Conservation (phyloP, 2,888 invertebrate species). For the Xanthostigma xanthostigma region DNA sequence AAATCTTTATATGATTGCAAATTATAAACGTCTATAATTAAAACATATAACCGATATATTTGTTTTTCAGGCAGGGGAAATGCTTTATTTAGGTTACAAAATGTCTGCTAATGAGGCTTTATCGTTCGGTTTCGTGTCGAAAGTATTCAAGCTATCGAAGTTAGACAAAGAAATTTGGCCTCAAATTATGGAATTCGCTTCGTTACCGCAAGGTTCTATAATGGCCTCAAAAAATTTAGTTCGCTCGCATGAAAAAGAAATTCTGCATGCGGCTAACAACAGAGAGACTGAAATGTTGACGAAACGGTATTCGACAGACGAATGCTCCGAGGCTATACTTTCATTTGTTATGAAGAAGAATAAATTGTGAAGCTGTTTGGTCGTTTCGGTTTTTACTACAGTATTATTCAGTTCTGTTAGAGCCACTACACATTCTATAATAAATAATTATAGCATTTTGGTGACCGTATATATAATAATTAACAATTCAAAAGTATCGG, state of each 20-base stretch:
- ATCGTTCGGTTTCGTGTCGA: slow-evolving; percentile 60
- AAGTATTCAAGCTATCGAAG: slow-evolving; percentile 51
- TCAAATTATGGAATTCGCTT: not conserved
- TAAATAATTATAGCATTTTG: too few relatives aligned
- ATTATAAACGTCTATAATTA: not conserved
- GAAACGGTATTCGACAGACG: slow-evolving; percentile 3
- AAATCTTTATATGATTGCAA: too few relatives aligned
- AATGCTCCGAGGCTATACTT: slow-evolving; percentile 3
- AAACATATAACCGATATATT: slow-evolving; percentile 7
- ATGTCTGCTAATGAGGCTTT: slow-evolving; percentile 67
- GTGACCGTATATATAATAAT: not conserved
- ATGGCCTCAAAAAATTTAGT: slow-evolving; percentile 4
- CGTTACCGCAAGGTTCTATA: not conserved
- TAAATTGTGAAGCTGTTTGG: slow-evolving; percentile 6
- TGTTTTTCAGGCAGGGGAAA: slow-evolving; percentile 36
- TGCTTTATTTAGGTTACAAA: slow-evolving; percentile 56
- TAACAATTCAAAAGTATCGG: too few relatives aligned
- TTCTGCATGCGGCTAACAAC: slow-evolving; percentile 4
- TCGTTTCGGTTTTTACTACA: too few relatives aligned
- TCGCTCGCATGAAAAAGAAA: slow-evolving; percentile 1
- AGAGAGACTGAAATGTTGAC: slow-evolving; percentile 4
- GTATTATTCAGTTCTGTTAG: too few relatives aligned
- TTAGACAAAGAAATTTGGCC: slow-evolving; percentile 28
- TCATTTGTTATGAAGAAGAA: slow-evolving; percentile 3
- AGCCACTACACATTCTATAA: not conserved